A percentile compares a stretch with the other conserved stretches of the same genome.
Conservation (phyloP, 2,888 invertebrate species). For the Melieria omissa region DNA sequence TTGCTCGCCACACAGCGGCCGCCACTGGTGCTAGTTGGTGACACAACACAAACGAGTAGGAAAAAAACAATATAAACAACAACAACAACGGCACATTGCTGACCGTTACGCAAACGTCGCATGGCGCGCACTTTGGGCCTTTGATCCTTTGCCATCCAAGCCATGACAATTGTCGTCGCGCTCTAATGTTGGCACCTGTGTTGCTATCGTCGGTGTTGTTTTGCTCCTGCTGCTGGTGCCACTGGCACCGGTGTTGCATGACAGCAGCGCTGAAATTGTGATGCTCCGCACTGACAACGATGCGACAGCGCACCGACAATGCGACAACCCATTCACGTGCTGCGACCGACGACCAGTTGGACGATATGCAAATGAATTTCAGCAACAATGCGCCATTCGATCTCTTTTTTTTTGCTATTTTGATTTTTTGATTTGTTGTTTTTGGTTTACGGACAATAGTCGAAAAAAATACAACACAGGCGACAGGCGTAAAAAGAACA, state of each 20-base stretch:
- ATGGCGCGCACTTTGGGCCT: constrained; percentile 30
- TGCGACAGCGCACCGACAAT: too few species aligned
- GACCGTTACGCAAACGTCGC: neutral
- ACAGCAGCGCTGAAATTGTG: too few species aligned
- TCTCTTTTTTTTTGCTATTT: neutral
- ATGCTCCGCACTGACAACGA: too few species aligned
- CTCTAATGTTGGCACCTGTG: constrained; percentile 46
- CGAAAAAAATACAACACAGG: neutral
- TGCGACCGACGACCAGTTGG: too few species aligned
- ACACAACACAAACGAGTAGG: neutral
- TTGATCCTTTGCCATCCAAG: constrained; percentile 56
- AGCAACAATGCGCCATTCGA: neutral
- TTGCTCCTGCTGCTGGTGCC: too few species aligned
- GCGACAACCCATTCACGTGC: too few species aligned
- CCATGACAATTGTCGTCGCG: constrained; percentile 50
- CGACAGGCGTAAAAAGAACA: neutral
- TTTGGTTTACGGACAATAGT: neutral
- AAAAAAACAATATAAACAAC: neutral
- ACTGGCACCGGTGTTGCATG: too few species aligned
- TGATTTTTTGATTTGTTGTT: neutral
- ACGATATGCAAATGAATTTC: neutral
- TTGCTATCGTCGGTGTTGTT: constrained; percentile 12
- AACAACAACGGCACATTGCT: neutral
- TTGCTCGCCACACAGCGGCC: neutral
- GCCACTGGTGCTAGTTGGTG: constrained; percentile 9